Conservation (phyloP, 1,140 invertebrate species). For the Lineus longissimus region DNA sequence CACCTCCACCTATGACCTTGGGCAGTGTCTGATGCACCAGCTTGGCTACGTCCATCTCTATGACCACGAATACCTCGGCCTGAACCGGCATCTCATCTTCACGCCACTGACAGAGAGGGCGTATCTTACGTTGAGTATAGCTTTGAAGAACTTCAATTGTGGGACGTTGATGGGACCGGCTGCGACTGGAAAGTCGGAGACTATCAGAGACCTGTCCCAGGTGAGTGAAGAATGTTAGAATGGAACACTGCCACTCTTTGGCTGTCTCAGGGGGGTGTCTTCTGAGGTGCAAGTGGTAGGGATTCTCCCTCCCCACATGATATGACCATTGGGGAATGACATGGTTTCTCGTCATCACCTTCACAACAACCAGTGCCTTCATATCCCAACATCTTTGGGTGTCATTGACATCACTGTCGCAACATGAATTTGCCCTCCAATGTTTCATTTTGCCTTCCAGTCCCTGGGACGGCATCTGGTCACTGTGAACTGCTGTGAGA, state of each 20-base stretch:
- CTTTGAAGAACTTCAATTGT: conserved; percentile 44
- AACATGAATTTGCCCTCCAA: no score
- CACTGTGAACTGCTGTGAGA: conserved; percentile 42
- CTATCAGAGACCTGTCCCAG: conserved; percentile 42
- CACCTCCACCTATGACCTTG: conserved; percentile 43
- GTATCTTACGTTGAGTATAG: conserved; percentile 41
- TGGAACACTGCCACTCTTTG: neutral
- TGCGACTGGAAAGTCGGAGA: conserved; percentile 48
- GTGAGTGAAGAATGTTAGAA: conserved; percentile 21
- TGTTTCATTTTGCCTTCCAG: no score
- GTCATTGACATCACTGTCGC: no score
- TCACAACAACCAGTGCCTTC: no score
- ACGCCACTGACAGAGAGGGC: conserved; percentile 47
- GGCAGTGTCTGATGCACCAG: conserved; percentile 41
- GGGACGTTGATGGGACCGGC: conserved; percentile 42
- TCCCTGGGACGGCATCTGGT: conserved; percentile 40
- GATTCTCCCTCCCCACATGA: no score
- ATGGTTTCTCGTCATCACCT: no score
- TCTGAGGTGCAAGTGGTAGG: neutral
- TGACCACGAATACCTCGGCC: conserved; percentile 49
- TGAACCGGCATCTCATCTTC: conserved; percentile 29
- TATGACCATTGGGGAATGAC: no score
- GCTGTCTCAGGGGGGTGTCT: neutral
- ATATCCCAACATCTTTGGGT: no score
- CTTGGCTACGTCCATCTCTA: conserved; percentile 40